Evolutionary conservation across 2,888 invertebrate species (phyloP).

Genomic region (Orthonevra nobilis): DNA sequence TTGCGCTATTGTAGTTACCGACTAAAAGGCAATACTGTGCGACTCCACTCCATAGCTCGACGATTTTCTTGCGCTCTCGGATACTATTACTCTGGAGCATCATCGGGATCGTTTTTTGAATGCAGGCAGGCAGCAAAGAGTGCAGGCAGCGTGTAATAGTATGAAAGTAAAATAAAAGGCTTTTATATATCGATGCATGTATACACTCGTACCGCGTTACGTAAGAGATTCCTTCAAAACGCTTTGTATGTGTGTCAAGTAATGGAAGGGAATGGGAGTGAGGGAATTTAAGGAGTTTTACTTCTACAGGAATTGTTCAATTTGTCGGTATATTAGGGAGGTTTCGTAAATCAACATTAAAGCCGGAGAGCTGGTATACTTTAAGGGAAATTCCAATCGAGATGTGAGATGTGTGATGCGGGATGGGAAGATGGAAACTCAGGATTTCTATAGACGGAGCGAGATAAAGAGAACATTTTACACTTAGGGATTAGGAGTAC

Average conservation of each 20-base stretch:
- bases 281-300: slow-evolving; percentile 18
- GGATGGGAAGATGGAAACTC: too few relatives aligned
- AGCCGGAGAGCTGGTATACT: slow-evolving; percentile 4
- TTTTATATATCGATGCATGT: slow-evolving; percentile 9
- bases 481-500: too few relatives aligned
- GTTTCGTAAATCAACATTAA: slow-evolving; percentile 5
- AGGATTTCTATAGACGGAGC: too few relatives aligned
- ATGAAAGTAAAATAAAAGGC: slow-evolving; percentile 46
- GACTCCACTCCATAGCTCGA: slow-evolving; percentile 80
- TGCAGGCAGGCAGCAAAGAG: slow-evolving; percentile 15
- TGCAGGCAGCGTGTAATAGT: slow-evolving; percentile 38
- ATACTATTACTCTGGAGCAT: slow-evolving; percentile 77
- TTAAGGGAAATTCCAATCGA: background rate
- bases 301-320: background rate
- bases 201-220: slow-evolving; percentile 22
- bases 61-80: slow-evolving; percentile 78
- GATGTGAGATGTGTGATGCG: too few relatives aligned
- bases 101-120: slow-evolving; percentile 24
- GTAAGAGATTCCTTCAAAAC: too few relatives aligned
- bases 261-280: slow-evolving; percentile 15
- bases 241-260: slow-evolving; percentile 6
- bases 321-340: background rate
- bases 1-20: slow-evolving; percentile 80
- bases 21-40: slow-evolving; percentile 80
- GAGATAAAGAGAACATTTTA: too few relatives aligned